phyloP scores from a whole-genome alignment of 2,797 vertebrate genomes.

The Oreochromis grahami region DNA sequence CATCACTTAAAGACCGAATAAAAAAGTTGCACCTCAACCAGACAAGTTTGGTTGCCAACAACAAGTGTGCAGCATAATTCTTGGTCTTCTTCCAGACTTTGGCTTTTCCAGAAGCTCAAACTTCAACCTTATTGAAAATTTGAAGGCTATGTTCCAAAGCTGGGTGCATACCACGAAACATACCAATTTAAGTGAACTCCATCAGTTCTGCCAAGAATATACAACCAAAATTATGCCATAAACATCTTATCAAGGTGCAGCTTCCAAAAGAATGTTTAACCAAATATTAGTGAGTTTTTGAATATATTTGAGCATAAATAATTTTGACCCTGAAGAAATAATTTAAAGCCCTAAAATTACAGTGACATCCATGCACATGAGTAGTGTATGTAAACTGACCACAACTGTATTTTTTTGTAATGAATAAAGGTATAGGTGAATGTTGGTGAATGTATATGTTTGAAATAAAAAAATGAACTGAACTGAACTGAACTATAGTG shows the following conservation, averaged over 20 bases:
- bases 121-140: not conserved
- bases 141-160: not conserved
- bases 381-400: not conserved
- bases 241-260: not conserved
- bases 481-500: too few species aligned
- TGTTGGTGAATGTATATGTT: too few species aligned
- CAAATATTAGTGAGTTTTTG: not conserved
- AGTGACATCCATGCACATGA: not conserved
- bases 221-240: not conserved
- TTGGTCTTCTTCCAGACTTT: not conserved
- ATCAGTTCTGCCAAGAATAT: not conserved
- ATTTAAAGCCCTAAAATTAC: not conserved
- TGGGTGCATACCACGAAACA: fast-evolving
- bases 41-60: not conserved
- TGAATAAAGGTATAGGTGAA: fast-evolving
- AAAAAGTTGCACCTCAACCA: too few species aligned
- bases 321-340: not conserved
- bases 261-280: not conserved
- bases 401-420: not conserved
- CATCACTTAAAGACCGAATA: too few species aligned
- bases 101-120: not conserved
- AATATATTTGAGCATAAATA: not conserved
- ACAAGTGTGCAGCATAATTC: not conserved
- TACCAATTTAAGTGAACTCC: not conserved
- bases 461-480: too few species aligned